These are phyloP conservation scores for Aphelocoma californica DNA, from an alignment of 2,797 vertebrate species.

Conservation along the genomic window DNA sequence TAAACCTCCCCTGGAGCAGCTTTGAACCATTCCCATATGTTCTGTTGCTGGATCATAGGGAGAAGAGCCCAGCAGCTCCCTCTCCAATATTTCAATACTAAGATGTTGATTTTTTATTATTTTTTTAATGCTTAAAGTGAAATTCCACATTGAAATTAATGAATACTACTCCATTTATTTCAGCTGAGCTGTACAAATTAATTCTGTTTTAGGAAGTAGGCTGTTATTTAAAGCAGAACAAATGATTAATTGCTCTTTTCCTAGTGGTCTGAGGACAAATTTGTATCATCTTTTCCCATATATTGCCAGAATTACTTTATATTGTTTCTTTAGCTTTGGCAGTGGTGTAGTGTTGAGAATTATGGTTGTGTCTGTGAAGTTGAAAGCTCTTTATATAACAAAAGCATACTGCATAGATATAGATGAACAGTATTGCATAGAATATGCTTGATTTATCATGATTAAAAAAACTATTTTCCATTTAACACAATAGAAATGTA, in stretches of 20 bases:
- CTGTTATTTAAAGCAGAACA: conserved; percentile 1
- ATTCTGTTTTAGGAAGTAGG: background rate
- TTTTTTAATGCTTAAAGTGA: background rate
- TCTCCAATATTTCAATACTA: background rate
- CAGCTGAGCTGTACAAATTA: background rate
- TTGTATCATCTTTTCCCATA: background rate
- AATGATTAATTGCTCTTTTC: conserved; percentile 6
- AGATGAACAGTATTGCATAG: background rate
- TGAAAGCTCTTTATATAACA: background rate
- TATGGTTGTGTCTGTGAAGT: background rate
- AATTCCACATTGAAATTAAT: background rate
- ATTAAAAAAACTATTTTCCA: background rate
- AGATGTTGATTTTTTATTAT: background rate
- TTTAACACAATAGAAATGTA: background rate
- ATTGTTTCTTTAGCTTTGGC: conserved; percentile 6
- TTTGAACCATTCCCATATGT: background rate
- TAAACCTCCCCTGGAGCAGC: background rate
- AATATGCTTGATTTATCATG: background rate
- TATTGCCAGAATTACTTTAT: background rate
- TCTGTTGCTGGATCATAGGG: background rate
- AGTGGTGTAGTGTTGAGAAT: background rate
- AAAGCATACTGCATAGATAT: background rate
- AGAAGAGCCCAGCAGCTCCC: background rate
- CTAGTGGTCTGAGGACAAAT: background rate
- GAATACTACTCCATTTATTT: background rate